Base-by-base conservation (phyloP, 2,113 vertebrate species). In the Aphyosemion australe region DNA sequence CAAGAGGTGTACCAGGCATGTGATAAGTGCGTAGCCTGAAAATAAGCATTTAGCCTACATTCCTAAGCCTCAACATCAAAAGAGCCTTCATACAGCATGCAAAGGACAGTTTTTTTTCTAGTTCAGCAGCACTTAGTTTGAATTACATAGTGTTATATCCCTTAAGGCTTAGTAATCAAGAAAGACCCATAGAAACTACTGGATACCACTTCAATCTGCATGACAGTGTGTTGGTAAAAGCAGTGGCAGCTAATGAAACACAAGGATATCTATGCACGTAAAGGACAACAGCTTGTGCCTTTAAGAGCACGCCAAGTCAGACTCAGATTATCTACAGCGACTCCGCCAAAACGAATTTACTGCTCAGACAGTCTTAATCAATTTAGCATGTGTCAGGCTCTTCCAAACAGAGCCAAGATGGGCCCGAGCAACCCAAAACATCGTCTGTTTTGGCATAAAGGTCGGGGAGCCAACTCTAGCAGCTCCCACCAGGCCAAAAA, bases 1-100 rank as follows among this genome's bases (percentile, higher is more conserved):
- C 76, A 12, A 20, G 66, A 81, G 59, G 74, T 79, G 72, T 77
- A 73, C 47, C 31, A 58, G 67, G 61, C 84, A 70, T 80, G 80
- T 79, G 80, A 80, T 74, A 72, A 80, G 55, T 69, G 67, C 18
- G 16, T 51, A 66, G 74, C 53, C 55, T 70, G 67, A 76, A 87
- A 86, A 88, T 76, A 78, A 76, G 80, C 86, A 78, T 83, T 76
- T 80, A 86, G 79, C 79, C 83, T 80, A 86, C 74, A 84, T 87
- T 77, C 61, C 70, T 79, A 69, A 87, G 79, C 78, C 61, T 39
- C 32, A 6, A 74, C 70, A 83, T 81, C 82, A 84, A 84, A 84
- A 82, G 58, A 64, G 52, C 64, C 42, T 75, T 65, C 57, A 58
- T 55, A 61, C 69, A 71, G 74, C 55, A 65, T 66, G 74, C 48